phyloP scores from a whole-genome alignment of 92 coral and sea anemone genomes.

The Zoanthus solanderi region DNA sequence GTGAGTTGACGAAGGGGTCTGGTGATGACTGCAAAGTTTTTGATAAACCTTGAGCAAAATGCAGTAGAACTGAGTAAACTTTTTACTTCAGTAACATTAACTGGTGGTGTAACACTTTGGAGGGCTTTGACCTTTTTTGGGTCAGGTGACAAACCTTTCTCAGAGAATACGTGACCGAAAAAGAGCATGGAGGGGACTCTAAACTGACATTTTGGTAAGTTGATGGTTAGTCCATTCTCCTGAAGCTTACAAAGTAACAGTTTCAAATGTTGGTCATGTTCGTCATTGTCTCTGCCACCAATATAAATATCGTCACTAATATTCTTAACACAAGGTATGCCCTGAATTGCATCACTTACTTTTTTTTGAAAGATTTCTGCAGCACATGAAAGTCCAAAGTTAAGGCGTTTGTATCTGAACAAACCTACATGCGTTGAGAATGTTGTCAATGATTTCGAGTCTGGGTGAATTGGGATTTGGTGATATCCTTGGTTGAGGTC shows the following conservation, averaged over 20 bases:
- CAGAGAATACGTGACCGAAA: slow-evolving; percentile 69
- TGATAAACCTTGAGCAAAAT: slow-evolving; percentile 68
- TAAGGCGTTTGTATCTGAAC: slow-evolving; percentile 65
- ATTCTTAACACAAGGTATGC: slow-evolving; percentile 67
- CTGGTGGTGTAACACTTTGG: slow-evolving; percentile 54
- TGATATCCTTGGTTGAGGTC: slow-evolving; percentile 72
- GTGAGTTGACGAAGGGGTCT: slow-evolving; percentile 67
- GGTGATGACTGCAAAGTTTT: slow-evolving; percentile 64
- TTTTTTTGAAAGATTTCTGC: slow-evolving; percentile 70
- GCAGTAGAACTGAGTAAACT: slow-evolving; percentile 63
- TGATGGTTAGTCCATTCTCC: slow-evolving; percentile 43
- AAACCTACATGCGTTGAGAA: slow-evolving; percentile 70
- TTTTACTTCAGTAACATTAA: slow-evolving; percentile 63
- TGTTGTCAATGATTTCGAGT: slow-evolving; percentile 62
- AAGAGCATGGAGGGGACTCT: slow-evolving; percentile 49
- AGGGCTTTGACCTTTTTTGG: slow-evolving; percentile 71
- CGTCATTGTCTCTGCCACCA: slow-evolving; percentile 26
- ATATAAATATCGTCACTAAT: slow-evolving; percentile 45
- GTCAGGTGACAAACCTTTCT: slow-evolving; percentile 71
- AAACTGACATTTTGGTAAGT: slow-evolving; percentile 37
- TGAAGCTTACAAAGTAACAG: slow-evolving; percentile 40
- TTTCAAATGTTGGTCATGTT: slow-evolving; percentile 36
- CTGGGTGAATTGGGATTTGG: slow-evolving; percentile 62
- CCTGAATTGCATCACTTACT: slow-evolving; percentile 62
- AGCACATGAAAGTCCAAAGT: slow-evolving; percentile 68